Base-by-base conservation (phyloP, 2,797 vertebrate species). In the Manis pentadactyla region DNA sequence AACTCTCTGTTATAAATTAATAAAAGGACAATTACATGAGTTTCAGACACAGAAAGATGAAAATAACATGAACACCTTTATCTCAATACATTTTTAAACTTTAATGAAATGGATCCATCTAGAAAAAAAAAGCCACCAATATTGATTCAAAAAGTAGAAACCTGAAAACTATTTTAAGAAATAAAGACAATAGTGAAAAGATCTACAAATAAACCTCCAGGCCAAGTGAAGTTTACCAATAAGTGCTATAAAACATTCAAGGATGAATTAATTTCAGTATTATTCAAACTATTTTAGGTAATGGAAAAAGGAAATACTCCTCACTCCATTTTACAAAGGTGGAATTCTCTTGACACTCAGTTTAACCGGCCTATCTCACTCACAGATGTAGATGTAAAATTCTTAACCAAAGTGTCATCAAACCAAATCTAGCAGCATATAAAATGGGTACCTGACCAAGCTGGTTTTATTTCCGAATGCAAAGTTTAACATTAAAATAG, bases 401-500 rank as follows among this genome's bases (percentile, higher is more conserved):
- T 93, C 5, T 85, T 69, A 7, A 53, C 64, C n/a, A 68, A 90
- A 51, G 49, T 81, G n/a, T 84, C 39, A 64, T 42, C 42, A 92
- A 57, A 53, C 73, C 64, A 83, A 61, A 92, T 82, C 39, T 13
- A 53, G 4, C 68, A 64, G 42, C 18, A 14, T 78, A 25, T 73
- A 71, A 83, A 68, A 73, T 61, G 5, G 17, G 2, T 51, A 31
- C 29, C 29, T 10, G 27, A 87, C 11, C 2, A 81, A 55, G 19
- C 51, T 87, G 53, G 61, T 79, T 86, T 82, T 95, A 34, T 83
- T 96, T 97, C 59, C 84, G 46, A 74, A 46, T 59, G 13, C 1
- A 49, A 77, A 75, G 7, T 66, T 92, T 90, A 49, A 69, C 66
- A 84, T 79, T 89, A 61, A 88, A 92, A 53, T 2, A 57, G 18